A percentile compares a stretch with the other conserved stretches of the same genome.
phyloP scores from a whole-genome alignment of 2,113 vertebrate species.

The Lipotes vexillifer region DNA sequence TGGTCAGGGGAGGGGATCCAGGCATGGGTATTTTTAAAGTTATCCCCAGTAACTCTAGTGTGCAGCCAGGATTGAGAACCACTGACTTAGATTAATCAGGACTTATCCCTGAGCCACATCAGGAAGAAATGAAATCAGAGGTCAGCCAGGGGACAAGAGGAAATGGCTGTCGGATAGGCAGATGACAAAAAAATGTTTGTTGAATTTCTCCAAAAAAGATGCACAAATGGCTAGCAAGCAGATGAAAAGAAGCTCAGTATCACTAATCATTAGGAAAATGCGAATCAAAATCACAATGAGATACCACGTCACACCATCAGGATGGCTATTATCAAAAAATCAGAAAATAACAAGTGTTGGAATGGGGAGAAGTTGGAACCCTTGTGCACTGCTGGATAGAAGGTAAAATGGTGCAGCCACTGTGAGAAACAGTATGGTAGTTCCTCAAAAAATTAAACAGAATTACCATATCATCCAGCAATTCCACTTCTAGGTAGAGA shows the following conservation, averaged over 20 bases:
- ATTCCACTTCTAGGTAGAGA: neutral
- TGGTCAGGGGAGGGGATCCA: neutral
- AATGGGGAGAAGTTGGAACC: neutral
- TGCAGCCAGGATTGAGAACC: neutral
- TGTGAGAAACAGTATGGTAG: neutral
- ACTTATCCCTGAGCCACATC: neutral
- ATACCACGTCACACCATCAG: neutral
- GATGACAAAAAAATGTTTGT: neutral
- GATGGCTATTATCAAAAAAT: neutral
- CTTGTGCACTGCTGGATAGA: too few relatives aligned
- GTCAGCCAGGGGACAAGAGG: neutral
- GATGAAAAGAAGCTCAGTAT: neutral
- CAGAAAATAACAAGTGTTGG: neutral
- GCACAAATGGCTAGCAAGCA: neutral
- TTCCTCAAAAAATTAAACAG: neutral
- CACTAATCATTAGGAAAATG: neutral
- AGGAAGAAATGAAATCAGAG: neutral
- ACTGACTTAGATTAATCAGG: neutral
- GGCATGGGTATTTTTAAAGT: neutral
- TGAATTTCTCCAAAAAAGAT: neutral
- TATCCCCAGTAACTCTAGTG: neutral
- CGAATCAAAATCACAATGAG: neutral
- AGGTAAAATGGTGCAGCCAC: neutral
- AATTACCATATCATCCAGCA: neutral
- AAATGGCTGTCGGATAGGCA: neutral